Percentiles rank a stretch among this genome's conserved stretches.
phyloP scores from a whole-genome alignment of 2,797 vertebrate species.

The Pangasius larnaudii region DNA sequence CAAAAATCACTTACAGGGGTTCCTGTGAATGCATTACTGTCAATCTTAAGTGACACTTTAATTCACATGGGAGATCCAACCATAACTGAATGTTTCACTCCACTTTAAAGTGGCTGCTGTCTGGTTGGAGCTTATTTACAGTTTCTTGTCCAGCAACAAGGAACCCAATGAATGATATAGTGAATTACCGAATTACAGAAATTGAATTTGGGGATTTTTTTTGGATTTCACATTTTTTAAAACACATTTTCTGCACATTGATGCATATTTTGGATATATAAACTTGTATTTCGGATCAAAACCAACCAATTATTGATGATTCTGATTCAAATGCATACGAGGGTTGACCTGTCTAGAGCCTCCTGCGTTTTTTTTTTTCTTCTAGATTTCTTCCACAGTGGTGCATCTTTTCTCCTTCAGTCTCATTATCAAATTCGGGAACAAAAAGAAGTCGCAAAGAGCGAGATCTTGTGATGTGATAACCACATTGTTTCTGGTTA shows the following conservation, averaged over 20 bases:
- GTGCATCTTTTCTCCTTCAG: too few relatives aligned
- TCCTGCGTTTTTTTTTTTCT: too few relatives aligned
- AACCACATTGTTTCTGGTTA: too few relatives aligned
- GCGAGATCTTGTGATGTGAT: too few relatives aligned
- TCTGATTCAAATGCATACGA: too few relatives aligned
- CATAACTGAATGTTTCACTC: neutral
- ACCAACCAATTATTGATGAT: neutral
- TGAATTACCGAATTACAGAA: neutral
- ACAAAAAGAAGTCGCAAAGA: too few relatives aligned
- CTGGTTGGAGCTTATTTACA: neutral
- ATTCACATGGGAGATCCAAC: conserved; percentile 71
- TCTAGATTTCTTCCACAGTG: too few relatives aligned
- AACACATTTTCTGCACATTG: neutral
- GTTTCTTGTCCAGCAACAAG: neutral
- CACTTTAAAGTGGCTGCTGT: neutral
- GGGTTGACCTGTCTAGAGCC: too few relatives aligned
- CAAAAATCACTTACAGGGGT: neutral
- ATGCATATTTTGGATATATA: neutral
- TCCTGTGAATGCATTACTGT: neutral
- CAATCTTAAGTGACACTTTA: conserved; percentile 78
- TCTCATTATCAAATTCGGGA: too few relatives aligned
- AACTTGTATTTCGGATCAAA: neutral
- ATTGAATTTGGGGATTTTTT: neutral
- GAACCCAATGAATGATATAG: neutral
- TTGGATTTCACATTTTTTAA: neutral